Base-by-base conservation (phyloP, 2,113 vertebrate genomes). In the Dromaius novaehollandiae region DNA sequence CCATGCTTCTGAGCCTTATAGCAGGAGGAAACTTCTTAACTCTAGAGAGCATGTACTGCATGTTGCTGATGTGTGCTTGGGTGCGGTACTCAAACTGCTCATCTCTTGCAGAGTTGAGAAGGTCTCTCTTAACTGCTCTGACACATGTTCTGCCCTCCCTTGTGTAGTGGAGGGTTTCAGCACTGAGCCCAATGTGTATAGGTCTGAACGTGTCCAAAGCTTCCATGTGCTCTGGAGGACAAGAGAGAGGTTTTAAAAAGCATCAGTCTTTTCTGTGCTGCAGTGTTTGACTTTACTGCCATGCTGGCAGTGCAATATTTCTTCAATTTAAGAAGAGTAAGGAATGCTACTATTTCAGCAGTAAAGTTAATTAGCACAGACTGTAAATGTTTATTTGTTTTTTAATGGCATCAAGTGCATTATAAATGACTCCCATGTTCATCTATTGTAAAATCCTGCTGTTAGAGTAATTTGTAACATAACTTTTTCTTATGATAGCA, bases 351-450 rank as follows among this genome's bases (percentile, higher is more conserved):
- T 84, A 81, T 83, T 93, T 86, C 90, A 92, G 81, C 46, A 94
- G 28, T 91, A 69, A 95, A 86, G 42, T 88, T 94, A 89, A 94
- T 92, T 87, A 86, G 81, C 58, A 42, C 34, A 84, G 82, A 56
- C 82, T 82, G 69, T 91, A 93, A 95, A 96, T 64, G 79, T 88
- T 96, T 88, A 81, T 91, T 92, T 96, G 77, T 40, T 89, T 88
- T 95, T 94, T 86, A 93, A 94, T 85, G 86, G 81, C n/a, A 70
- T 90, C 55, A 88, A 93, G 75, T 76, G 75, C 68, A 50, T 94
- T 88, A 93, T 85, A 76, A 96, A 82, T 91, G 26, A 65, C 60
- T 92, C 64, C 24, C 0, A 3, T 68, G 50, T 83, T 95, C 36
- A 58, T 88, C 70, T 86, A 63, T 92, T 88, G 70, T 96, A 91